Evolutionary conservation across 2,888 invertebrate genomes (phyloP), one percentile per base, ranked within the genome.

Genomic region (Idaea straminata): DNA sequence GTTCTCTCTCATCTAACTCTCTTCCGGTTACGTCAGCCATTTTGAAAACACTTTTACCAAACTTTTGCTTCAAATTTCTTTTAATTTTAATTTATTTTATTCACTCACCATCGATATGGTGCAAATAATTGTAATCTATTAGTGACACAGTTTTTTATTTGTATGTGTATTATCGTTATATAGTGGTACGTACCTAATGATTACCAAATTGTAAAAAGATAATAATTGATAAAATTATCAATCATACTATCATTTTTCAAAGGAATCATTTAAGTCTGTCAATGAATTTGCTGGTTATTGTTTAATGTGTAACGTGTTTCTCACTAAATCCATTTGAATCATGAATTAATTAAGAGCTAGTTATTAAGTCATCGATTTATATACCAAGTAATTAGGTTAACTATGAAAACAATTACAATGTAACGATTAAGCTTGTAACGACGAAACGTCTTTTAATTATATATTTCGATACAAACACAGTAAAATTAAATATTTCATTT

Each of bases 1-100:
- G 67, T 57, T 66, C 64, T 34, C 57, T 62, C 47, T 71, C 71
- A 58, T 68, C 65, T 5, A 57, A 35, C 7, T 70, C 64, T 61
- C 60, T 61, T 25, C 68, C 66, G 10, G 63, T 34, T 15, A 47
- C 10, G 10, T 67, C 61, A 58, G 61, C 61, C 66, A 65, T 69
- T 7, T 58, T 64, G 15, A 36, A 47, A 47, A 25, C 25, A 25
- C 10, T 10, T 47, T 47, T 10, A 10, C 4, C 13, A 0, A 47
- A 47, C 47, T 47, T 13, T 10, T 6, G 3, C 7, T 7, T 47
- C 3, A 47, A 7, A 10, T 4, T 13, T 47, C 47, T 10, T 4
- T 47, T 47, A 13, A 13, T 47, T 47, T 13, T 47, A 10, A 13
- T 47, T 47, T 47, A 13, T 47, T 47, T 47, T 13, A 47, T 13